phyloP scores from a whole-genome alignment of 2,797 vertebrate genomes.

The Sebastes ruberrimus region DNA sequence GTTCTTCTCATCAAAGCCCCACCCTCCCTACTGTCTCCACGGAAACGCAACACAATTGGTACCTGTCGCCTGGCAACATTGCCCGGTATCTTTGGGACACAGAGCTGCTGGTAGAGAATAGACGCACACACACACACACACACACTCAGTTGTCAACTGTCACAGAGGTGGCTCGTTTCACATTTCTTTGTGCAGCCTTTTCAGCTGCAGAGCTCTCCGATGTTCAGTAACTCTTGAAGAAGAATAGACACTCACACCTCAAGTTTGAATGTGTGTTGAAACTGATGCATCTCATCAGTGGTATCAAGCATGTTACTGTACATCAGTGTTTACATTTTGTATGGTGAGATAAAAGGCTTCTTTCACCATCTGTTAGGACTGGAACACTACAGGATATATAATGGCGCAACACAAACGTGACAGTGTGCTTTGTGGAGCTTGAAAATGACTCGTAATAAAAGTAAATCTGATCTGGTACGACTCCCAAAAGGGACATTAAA shows the following conservation, averaged over 20 bases:
- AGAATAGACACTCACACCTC: background rate
- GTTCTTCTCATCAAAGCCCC: constrained; percentile 79
- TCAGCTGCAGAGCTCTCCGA: background rate
- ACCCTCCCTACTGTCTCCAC: constrained; percentile 73
- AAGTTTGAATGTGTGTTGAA: background rate
- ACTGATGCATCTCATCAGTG: background rate
- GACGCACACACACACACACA: constrained; percentile 10
- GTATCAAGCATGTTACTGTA: background rate
- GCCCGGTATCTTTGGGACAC: constrained; percentile 75
- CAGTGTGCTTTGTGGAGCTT: background rate
- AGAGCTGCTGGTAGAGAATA: constrained; percentile 58
- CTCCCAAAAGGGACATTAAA: background rate
- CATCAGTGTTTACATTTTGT: background rate
- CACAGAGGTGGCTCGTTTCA: constrained; percentile 31
- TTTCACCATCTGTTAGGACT: background rate
- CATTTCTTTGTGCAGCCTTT: constrained; percentile 11
- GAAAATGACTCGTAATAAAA: background rate
- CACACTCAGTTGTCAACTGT: constrained; percentile 25
- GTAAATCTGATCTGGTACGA: background rate
- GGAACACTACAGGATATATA: background rate
- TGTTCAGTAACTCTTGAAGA: background rate
- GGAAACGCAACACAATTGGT: constrained; percentile 82
- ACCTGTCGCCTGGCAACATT: constrained; percentile 84
- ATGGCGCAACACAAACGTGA: background rate
- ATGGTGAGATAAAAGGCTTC: background rate